These are phyloP conservation scores for Gobiocypris rarus DNA, from an alignment of 2,113 vertebrate species.

Conservation along the genomic window DNA sequence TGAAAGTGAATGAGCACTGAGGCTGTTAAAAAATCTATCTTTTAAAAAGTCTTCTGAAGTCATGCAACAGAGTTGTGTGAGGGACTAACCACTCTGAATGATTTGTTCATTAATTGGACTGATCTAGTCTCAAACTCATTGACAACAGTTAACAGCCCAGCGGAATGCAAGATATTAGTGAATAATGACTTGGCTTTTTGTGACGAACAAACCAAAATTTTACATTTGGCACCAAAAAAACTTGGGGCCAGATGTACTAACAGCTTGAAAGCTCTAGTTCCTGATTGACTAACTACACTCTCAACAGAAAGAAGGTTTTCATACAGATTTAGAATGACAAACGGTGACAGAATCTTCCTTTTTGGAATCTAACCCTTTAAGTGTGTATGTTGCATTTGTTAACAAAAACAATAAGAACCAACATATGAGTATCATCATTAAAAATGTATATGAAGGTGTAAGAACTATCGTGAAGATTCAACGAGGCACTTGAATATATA, in stretches of 20 bases:
- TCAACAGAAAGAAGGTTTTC: background rate
- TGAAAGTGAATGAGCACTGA: background rate
- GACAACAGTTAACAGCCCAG: background rate
- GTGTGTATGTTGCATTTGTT: background rate
- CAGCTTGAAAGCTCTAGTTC: background rate
- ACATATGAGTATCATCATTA: constrained; percentile 5
- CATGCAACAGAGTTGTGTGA: background rate
- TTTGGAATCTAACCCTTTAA: background rate
- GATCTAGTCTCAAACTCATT: background rate
- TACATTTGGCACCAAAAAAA: too few species aligned
- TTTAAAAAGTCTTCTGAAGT: background rate
- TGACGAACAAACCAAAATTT: too few species aligned
- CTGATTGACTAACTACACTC: too few species aligned
- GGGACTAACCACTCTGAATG: background rate
- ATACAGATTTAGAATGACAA: background rate
- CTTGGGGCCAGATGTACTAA: too few species aligned
- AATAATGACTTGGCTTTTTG: background rate
- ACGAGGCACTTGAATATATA: constrained; percentile 24
- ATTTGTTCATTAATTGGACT: background rate
- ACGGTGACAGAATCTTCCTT: background rate
- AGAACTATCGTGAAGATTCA: background rate
- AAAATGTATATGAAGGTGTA: background rate
- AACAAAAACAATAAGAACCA: constrained; percentile 7
- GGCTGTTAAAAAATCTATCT: background rate
- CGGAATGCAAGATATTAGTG: background rate